Evolutionary conservation across 1,140 invertebrate genomes (phyloP).

Genomic region (Acromyrmex heyeri): DNA sequence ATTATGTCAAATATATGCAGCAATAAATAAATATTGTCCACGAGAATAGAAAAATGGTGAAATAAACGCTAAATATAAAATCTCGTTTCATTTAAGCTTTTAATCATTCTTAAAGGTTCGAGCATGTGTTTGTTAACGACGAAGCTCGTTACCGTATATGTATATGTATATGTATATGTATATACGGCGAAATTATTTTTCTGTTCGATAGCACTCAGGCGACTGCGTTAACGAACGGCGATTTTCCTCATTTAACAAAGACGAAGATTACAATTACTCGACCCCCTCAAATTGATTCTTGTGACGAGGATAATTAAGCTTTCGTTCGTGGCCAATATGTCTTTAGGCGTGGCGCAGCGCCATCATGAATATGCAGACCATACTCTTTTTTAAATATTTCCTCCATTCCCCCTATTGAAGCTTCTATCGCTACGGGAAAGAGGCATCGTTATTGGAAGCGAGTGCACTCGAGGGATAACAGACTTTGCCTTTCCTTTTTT

Average conservation of each 20-base stretch:
- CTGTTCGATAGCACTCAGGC: constrained; percentile 62
- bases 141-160: constrained; percentile 49
- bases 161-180: constrained; percentile 6
- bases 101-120: not conserved
- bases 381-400: constrained; percentile 67
- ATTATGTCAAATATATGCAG: not conserved
- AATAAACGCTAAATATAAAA: not conserved
- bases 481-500: constrained; percentile 57
- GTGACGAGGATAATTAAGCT: constrained; percentile 73
- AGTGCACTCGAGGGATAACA: constrained; percentile 57
- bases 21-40: not conserved
- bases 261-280: constrained; percentile 66
- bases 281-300: constrained; percentile 41
- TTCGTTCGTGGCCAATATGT: constrained; percentile 66
- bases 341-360: constrained; percentile 62
- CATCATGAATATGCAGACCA: constrained; percentile 73
- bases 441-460: constrained; percentile 30
- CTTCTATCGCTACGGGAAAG: constrained; percentile 4
- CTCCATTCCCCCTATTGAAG: not conserved
- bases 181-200: constrained; percentile 33
- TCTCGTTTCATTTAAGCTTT: not conserved
- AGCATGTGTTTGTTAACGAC: constrained; percentile 57
- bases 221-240: constrained; percentile 64
- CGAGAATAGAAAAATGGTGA: not conserved
- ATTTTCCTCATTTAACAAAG: constrained; percentile 74